phyloP scores from a whole-genome alignment of 2,113 vertebrate genomes.

The Erythrocercus mccallii region DNA sequence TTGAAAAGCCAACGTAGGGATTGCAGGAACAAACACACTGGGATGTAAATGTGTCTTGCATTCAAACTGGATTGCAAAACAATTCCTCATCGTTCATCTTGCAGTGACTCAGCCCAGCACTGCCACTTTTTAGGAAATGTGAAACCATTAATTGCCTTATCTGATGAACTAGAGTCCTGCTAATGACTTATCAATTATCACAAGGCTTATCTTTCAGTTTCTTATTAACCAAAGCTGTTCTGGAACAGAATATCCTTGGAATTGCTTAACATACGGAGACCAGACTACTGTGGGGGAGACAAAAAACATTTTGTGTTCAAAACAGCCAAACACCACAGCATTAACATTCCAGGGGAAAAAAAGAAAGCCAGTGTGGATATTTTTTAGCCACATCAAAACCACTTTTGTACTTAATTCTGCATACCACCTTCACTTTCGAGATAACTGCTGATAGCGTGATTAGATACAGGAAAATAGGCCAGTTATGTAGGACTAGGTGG shows the following conservation, averaged over 20 bases:
- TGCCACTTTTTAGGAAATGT: conserved; percentile 48
- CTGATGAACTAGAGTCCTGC: conserved; percentile 66
- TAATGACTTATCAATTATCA: conserved; percentile 77
- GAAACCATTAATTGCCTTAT: conserved; percentile 72
- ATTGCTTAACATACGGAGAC: conserved; percentile 33
- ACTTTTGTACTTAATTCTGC: background rate
- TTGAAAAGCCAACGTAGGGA: background rate
- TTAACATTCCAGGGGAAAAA: background rate
- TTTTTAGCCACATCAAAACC: background rate
- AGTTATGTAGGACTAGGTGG: background rate
- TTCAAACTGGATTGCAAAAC: background rate
- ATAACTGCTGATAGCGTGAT: background rate
- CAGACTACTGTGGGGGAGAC: background rate
- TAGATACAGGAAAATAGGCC: background rate
- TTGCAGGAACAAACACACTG: background rate
- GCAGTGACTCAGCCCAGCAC: background rate
- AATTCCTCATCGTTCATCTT: conserved; percentile 18
- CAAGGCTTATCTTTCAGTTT: conserved; percentile 69
- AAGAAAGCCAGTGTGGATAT: background rate
- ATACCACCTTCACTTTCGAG: background rate
- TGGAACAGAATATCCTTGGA: background rate
- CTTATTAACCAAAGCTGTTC: conserved; percentile 77
- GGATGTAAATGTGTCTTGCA: background rate
- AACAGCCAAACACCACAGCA: background rate
- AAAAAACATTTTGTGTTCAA: background rate